A percentile compares a stretch with the other conserved stretches of the same genome.
Evolutionary conservation across 2,113 vertebrate genomes (phyloP).

Genomic region (Verasper variegatus): DNA sequence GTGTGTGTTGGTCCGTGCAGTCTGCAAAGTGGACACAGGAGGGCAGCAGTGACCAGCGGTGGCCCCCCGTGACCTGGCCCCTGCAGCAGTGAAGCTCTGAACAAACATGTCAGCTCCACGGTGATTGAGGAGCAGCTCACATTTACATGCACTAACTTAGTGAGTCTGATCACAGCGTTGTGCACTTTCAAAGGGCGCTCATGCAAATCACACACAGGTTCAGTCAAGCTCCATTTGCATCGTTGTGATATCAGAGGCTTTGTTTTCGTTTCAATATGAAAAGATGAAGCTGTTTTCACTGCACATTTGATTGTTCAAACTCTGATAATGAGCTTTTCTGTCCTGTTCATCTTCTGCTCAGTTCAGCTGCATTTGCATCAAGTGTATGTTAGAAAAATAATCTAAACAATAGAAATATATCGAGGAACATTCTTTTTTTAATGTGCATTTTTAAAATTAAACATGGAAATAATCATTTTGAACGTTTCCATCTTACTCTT

Average conservation of each 20-base stretch:
- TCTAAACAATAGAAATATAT: neutral
- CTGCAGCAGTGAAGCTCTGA: constrained; percentile 10
- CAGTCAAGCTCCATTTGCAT: constrained; percentile 70
- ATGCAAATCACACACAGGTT: constrained; percentile 67
- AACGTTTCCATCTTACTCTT: too few relatives aligned
- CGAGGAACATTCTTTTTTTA: neutral
- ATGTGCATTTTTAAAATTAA: neutral
- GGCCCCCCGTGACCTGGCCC: neutral
- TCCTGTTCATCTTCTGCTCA: neutral
- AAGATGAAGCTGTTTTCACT: constrained; percentile 49
- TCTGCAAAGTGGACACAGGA: constrained; percentile 45
- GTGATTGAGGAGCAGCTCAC: constrained; percentile 30
- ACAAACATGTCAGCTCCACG: constrained; percentile 50
- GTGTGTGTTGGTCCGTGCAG: neutral
- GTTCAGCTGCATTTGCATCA: constrained; percentile 36
- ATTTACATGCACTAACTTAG: constrained; percentile 57
- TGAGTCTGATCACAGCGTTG: constrained; percentile 36
- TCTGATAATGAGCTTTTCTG: neutral
- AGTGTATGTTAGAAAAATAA: constrained; percentile 39
- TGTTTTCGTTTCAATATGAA: constrained; percentile 60
- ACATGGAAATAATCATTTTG: neutral
- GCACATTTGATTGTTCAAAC: constrained; percentile 38
- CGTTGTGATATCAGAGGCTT: constrained; percentile 60
- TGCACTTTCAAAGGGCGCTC: constrained; percentile 33
- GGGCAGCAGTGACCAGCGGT: constrained; percentile 61